Evolutionary conservation across 2,888 invertebrate genomes (phyloP).

Genomic region (Ophion slaviceki): DNA sequence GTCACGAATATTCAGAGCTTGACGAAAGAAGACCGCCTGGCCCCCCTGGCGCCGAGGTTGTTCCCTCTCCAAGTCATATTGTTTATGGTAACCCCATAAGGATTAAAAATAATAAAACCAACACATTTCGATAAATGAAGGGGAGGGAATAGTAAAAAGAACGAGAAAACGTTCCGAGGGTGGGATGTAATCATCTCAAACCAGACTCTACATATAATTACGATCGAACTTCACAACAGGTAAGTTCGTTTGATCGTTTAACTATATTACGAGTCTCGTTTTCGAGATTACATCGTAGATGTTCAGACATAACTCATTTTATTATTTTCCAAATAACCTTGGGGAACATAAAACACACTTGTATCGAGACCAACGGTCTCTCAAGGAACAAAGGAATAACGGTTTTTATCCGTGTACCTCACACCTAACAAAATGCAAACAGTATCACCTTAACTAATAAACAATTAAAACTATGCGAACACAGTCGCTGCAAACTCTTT

Average conservation of each 20-base stretch:
- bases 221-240: too few species aligned
- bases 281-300: conserved; percentile 39
- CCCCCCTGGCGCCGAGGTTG: conserved; percentile 28
- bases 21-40: conserved; percentile 30
- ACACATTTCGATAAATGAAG: conserved; percentile 29
- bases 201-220: not conserved
- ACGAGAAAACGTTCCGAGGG: conserved; percentile 28
- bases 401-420: not conserved
- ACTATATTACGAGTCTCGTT: too few species aligned
- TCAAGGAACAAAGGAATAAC: not conserved
- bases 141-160: conserved; percentile 40
- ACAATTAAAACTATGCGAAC: not conserved
- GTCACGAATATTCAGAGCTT: conserved; percentile 56
- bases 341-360: conserved; percentile 1
- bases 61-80: conserved; percentile 47
- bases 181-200: conserved; percentile 38
- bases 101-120: conserved; percentile 33
- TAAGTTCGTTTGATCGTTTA: too few species aligned
- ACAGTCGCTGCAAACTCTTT: conserved; percentile 13
- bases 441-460: not conserved
- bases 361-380: not conserved
- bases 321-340: conserved; percentile 31
- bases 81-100: conserved; percentile 43
- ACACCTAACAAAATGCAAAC: not conserved
- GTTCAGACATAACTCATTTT: conserved; percentile 42